These are phyloP conservation scores for Conus canariensis DNA, from an alignment of 2,888 invertebrate species.

Conservation along the genomic window DNA sequence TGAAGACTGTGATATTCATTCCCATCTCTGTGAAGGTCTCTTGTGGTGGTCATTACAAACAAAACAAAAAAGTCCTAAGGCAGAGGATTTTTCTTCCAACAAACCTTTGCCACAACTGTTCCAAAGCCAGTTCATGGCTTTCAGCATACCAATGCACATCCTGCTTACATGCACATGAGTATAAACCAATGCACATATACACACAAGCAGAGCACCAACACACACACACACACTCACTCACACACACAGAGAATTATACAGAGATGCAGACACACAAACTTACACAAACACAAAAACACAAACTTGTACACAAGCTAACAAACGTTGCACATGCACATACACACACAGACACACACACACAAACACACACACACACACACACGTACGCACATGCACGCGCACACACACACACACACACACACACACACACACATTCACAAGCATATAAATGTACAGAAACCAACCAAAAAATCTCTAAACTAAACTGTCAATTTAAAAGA, in stretches of 20 bases:
- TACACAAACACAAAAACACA: not conserved
- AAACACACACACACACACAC: not conserved
- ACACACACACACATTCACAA: not conserved
- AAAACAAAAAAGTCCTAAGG: too few relatives aligned
- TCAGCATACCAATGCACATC: too few relatives aligned
- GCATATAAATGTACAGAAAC: not conserved
- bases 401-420: conserved; percentile 19
- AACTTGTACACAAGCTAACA: not conserved
- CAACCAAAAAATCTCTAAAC: too few relatives aligned
- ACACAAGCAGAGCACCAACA: not conserved
- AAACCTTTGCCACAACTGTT: too few relatives aligned
- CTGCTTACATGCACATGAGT: not conserved
- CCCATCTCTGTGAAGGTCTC: too few relatives aligned
- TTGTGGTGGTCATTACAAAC: too few relatives aligned
- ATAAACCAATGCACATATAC: not conserved
- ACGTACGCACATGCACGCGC: not conserved
- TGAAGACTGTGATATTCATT: too few relatives aligned
- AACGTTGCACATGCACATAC: not conserved
- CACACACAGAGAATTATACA: not conserved
- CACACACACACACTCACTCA: not conserved
- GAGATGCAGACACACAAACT: not conserved
- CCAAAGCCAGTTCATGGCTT: too few relatives aligned
- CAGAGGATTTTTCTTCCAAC: too few relatives aligned
- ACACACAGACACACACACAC: conserved; percentile 19
- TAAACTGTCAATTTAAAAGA: too few relatives aligned